A percentile compares a stretch with the other conserved stretches of the same genome.
phyloP scores from a whole-genome alignment of 2,888 invertebrate genomes.

The Acleris sparsana region DNA sequence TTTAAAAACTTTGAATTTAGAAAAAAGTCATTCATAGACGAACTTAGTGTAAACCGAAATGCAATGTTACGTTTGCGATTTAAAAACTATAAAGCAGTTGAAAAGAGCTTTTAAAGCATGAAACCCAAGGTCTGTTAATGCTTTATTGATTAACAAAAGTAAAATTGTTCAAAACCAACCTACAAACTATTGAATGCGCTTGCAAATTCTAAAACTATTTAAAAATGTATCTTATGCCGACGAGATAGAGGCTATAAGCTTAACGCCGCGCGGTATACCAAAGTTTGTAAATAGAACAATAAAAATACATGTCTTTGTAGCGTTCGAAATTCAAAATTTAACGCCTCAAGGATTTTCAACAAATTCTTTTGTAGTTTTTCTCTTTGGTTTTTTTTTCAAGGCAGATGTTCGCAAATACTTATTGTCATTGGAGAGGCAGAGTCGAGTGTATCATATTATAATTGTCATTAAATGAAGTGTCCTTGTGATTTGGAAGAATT shows the following conservation, averaged over 20 bases:
- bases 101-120: background rate
- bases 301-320: slow-evolving; percentile 27
- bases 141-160: background rate
- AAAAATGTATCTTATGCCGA: background rate
- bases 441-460: slow-evolving; percentile 66
- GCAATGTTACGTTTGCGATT: slow-evolving; percentile 3
- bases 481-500: slow-evolving; percentile 40
- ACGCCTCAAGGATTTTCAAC: slow-evolving; percentile 60
- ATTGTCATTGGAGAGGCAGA: slow-evolving; percentile 57
- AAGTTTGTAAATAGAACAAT: slow-evolving; percentile 19
- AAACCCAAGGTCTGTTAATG: too few relatives aligned
- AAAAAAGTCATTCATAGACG: slow-evolving; percentile 31
- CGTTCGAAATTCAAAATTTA: slow-evolving; percentile 64
- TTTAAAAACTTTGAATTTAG: slow-evolving; percentile 32
- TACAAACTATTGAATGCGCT: background rate
- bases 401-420: slow-evolving; percentile 67
- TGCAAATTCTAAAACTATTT: background rate
- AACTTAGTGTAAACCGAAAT: slow-evolving; percentile 28
- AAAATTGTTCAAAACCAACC: slow-evolving; percentile 15
- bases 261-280: background rate
- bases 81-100: background rate
- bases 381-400: slow-evolving; percentile 25
- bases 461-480: slow-evolving; percentile 77
- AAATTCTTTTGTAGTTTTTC: slow-evolving; percentile 49
- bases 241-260: background rate